Evolutionary conservation across 37 sponge, comb jelly and placozoan genomes (phyloP).

Genomic region (Hormiphora californensis): DNA sequence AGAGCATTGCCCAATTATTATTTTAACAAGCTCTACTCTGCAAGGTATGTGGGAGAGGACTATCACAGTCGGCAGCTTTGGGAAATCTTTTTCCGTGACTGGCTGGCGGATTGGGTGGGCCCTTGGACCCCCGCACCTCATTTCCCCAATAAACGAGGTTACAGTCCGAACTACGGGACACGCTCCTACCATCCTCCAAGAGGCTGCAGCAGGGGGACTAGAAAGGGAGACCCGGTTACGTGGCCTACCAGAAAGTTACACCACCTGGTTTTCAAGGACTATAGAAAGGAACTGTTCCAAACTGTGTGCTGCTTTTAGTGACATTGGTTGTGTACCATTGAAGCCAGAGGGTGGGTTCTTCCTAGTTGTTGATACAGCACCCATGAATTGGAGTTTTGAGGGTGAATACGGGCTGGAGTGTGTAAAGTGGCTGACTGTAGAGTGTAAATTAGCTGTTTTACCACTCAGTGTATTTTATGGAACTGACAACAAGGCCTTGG

Average conservation of each 20-base stretch:
- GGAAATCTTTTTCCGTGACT: constrained; percentile 92
- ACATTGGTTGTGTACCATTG: constrained; percentile 77
- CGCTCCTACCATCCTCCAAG: constrained; percentile 73
- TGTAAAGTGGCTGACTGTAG: constrained; percentile 77
- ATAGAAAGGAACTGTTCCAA: constrained; percentile 71
- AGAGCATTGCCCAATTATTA: background rate
- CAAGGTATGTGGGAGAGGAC: constrained; percentile 98
- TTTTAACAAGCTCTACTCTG: background rate
- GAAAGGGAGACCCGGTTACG: constrained; percentile 63
- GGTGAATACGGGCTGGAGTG: constrained; percentile 68
- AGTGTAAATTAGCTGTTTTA: constrained; percentile 64
- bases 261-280: constrained; percentile 57
- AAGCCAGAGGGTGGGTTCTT: constrained; percentile 91
- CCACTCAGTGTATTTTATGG: constrained; percentile 82
- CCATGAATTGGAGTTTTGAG: constrained; percentile 58
- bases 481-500: constrained; percentile 64
- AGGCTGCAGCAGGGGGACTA: constrained; percentile 73
- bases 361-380: constrained; percentile 74
- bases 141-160: constrained; percentile 66
- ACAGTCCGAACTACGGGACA: constrained; percentile 59
- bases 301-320: constrained; percentile 65
- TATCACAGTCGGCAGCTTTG: constrained; percentile 88
- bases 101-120: constrained; percentile 99
- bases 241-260: constrained; percentile 72
- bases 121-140: constrained; percentile 73